Percentiles rank a stretch among this genome's conserved stretches.
Conservation (phyloP, 2,113 vertebrate genomes). For the Leptobrachium leishanense region DNA sequence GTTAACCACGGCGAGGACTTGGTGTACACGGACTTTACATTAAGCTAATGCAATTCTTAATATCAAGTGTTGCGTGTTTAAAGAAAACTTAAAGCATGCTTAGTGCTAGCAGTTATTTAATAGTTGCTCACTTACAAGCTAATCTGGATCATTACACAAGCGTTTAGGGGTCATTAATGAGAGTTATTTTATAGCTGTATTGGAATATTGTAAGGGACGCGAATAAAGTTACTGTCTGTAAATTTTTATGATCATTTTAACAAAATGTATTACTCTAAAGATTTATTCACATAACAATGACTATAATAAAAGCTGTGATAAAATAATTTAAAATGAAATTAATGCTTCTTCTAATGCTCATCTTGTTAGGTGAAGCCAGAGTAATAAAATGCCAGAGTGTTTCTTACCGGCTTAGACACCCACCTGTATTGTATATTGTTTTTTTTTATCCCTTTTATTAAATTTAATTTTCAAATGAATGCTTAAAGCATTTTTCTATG, state of each 20-base stretch:
- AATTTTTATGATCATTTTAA: constrained; percentile 90
- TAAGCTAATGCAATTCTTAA: constrained; percentile 72
- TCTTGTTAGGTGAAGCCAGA: constrained; percentile 50
- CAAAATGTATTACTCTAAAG: constrained; percentile 81
- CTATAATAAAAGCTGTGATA: constrained; percentile 78
- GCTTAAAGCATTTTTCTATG: no score
- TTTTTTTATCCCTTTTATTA: no score
- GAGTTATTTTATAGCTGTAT: constrained; percentile 92
- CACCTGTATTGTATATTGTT: no score
- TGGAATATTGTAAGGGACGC: constrained; percentile 89
- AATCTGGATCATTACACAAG: constrained; percentile 97
- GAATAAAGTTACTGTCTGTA: constrained; percentile 86
- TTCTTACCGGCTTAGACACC: background rate
- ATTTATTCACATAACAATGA: constrained; percentile 82
- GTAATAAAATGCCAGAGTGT: background rate
- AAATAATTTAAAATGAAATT: constrained; percentile 82
- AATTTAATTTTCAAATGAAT: no score
- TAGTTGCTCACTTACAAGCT: constrained; percentile 94
- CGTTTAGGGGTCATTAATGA: constrained; percentile 94
- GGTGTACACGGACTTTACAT: constrained; percentile 13
- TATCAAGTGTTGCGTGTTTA: constrained; percentile 80
- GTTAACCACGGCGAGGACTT: no score
- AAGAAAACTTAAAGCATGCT: constrained; percentile 88
- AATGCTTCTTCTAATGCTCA: constrained; percentile 71
- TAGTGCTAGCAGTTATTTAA: constrained; percentile 88